A percentile compares a stretch with the other conserved stretches of the same genome.
These are phyloP conservation scores for Brachynemurus nebulosus DNA, from an alignment of 2,888 invertebrate genomes.

Conservation along the genomic window DNA sequence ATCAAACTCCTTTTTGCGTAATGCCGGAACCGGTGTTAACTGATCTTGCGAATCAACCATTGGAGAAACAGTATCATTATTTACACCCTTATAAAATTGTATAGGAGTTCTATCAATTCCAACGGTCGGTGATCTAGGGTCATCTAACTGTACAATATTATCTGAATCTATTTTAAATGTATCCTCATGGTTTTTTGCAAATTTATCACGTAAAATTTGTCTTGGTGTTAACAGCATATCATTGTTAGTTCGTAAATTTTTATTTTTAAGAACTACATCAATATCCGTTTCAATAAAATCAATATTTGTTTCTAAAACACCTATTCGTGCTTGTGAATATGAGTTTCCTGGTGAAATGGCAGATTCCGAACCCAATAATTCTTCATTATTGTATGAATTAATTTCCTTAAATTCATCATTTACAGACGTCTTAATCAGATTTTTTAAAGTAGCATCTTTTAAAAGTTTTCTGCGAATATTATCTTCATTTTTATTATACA, in stretches of 20 bases:
- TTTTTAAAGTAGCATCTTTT: not conserved
- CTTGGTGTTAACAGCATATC: not conserved
- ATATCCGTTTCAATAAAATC: conserved; percentile 40
- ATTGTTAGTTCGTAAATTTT: conserved; percentile 8
- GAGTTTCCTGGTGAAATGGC: no score
- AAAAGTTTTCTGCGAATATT: conserved; percentile 1
- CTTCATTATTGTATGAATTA: no score
- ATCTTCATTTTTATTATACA: no score
- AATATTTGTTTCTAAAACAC: conserved; percentile 45
- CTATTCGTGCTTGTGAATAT: conserved; percentile 32
- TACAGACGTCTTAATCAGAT: no score
- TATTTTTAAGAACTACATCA: conserved; percentile 24
- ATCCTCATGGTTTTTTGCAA: conserved; percentile 23
- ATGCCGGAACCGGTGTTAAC: no score
- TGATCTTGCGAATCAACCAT: conserved; percentile 43
- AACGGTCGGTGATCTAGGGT: conserved; percentile 36
- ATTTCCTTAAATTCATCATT: no score
- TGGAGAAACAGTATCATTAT: conserved; percentile 40
- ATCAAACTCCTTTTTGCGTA: no score
- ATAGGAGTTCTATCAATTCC: conserved; percentile 38
- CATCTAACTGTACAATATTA: conserved; percentile 19
- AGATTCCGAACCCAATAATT: no score
- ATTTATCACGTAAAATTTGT: conserved; percentile 22
- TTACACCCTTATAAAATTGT: conserved; percentile 8
- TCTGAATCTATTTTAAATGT: not conserved